Base-by-base conservation (phyloP, 2,888 invertebrate genomes). In the Eudasyphora cyanicolor region DNA sequence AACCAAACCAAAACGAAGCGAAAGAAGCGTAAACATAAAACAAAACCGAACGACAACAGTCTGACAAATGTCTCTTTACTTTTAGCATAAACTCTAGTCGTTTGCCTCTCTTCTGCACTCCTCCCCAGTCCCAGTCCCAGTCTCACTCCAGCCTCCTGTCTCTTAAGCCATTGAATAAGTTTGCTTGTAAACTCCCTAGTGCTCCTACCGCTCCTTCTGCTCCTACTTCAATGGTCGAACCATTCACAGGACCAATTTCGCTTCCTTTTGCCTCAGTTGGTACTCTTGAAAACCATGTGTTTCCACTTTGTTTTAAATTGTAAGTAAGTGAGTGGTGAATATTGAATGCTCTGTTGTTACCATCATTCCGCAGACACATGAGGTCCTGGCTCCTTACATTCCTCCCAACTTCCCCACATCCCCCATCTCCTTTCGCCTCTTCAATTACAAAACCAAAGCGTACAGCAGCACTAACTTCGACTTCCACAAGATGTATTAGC, bases 51-150 rank as follows among this genome's bases (percentile, higher is more conserved):
- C 70, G 77, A 78, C 83, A 84, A 84, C 78, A 78, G 84, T 81
- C 84, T 84, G 84, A 81, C 81, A 81, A 84, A 81, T 84, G 78
- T 84, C 83, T 75, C 77, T 81, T 81, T 84, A 84, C 81, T 70
- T 73, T 35, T 51, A 27, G 76, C 17, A 49, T 24, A 45, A 29
- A 10, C 49, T 21, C 0, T 27, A 38, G 3, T 35, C 12, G 10
- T 69, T n/a, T n/a, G n/a, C 45, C 32, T 69, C 35, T n/a, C 51
- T 45, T 24, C n/a, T n/a, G 32, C n/a, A 32, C 73, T 27, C 73
- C 57, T 12, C 70, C 7, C n/a, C 38, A 51, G n/a, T 29, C 19
- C 38, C 42, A 35, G 60, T 73, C 27, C 57, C 42, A 69, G 51
- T 19, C 64, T 69, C 49, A 7, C 24, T 24, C 35, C 35, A 35